Evolutionary conservation across 2,888 invertebrate species (phyloP).

Genomic region (Clitarchus hookeri): DNA sequence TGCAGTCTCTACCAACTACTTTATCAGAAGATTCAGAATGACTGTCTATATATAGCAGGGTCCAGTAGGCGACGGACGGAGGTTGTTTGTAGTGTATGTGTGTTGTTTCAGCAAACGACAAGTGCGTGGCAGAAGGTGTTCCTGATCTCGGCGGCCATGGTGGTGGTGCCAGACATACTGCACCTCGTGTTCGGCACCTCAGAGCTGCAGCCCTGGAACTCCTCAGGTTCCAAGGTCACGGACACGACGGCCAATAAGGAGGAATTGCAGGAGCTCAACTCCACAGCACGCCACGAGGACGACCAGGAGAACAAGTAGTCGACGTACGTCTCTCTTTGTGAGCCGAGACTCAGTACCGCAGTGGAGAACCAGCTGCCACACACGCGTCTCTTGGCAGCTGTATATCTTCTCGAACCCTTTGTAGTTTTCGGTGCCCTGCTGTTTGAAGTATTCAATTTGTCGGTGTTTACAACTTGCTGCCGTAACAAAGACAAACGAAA

Average conservation of each 20-base stretch:
- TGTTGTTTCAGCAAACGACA: background rate
- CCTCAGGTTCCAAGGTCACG: background rate
- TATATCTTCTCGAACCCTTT: too few relatives aligned
- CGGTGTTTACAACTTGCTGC: too few relatives aligned
- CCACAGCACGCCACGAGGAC: background rate
- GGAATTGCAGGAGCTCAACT: background rate
- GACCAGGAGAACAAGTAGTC: background rate
- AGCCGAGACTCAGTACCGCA: too few relatives aligned
- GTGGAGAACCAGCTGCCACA: too few relatives aligned
- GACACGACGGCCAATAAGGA: background rate
- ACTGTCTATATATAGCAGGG: background rate
- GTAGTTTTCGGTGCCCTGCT: too few relatives aligned
- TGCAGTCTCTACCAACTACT: background rate
- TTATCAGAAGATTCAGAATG: background rate
- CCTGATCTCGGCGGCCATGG: slow-evolving; percentile 19
- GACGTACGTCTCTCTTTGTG: background rate
- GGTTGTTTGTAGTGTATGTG: background rate
- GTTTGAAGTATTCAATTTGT: too few relatives aligned
- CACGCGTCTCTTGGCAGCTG: too few relatives aligned
- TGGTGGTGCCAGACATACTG: background rate
- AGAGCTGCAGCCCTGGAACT: slow-evolving; percentile 18
- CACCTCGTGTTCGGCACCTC: slow-evolving; percentile 17
- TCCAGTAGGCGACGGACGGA: too few relatives aligned
- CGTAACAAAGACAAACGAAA: too few relatives aligned
- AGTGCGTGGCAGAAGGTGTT: background rate